Evolutionary conservation across 2,888 invertebrate species (phyloP).

Genomic region (Sphinx pinastri): DNA sequence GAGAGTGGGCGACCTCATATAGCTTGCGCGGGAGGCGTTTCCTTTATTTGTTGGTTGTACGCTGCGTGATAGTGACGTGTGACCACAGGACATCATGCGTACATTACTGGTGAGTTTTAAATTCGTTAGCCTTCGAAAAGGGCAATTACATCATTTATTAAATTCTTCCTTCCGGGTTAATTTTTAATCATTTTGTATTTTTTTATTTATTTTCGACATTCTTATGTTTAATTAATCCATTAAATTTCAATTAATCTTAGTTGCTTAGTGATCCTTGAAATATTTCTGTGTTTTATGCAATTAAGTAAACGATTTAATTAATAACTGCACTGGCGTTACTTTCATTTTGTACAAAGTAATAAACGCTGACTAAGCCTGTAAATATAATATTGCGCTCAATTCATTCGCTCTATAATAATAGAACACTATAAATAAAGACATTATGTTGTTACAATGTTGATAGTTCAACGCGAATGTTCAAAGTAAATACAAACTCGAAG

Average conservation of each 20-base stretch:
- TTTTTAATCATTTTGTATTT: neutral
- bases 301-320: neutral
- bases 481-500: constrained; percentile 46
- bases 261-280: neutral
- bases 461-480: constrained; percentile 46
- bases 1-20: constrained; percentile 83
- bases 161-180: constrained; percentile 18
- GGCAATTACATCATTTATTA: constrained; percentile 25
- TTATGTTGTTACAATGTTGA: constrained; percentile 41
- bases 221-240: neutral
- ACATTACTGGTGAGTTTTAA: constrained; percentile 73
- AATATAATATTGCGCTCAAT: neutral
- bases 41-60: constrained; percentile 81
- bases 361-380: neutral
- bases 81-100: constrained; percentile 74
- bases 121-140: constrained; percentile 35
- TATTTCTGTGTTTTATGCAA: neutral
- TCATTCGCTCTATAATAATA: constrained; percentile 4
- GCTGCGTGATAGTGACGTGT: constrained; percentile 76
- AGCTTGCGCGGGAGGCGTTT: constrained; percentile 75
- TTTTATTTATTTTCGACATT: neutral
- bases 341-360: neutral
- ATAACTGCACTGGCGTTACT: neutral
- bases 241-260: neutral
- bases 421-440: constrained; percentile 8